Evolutionary conservation across 2,888 invertebrate genomes (phyloP).

Genomic region (Cataglyphis livida): DNA sequence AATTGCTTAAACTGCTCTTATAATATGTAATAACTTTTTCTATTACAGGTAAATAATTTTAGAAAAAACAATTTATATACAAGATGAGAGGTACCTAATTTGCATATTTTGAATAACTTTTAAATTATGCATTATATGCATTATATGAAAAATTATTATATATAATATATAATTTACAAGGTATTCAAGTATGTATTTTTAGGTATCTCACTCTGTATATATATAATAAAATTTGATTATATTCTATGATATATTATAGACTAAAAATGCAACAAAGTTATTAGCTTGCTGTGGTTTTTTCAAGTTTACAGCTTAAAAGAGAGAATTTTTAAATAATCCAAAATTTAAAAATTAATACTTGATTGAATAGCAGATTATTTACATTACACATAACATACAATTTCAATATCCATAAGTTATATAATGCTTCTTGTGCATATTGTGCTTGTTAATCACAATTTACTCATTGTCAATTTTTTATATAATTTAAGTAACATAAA

Average conservation of each 20-base stretch:
- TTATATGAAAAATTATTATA: background rate
- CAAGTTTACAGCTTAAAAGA: slow-evolving; percentile 65
- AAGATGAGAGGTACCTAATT: too few species aligned
- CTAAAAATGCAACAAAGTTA: slow-evolving; percentile 47
- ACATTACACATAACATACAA: slow-evolving; percentile 31
- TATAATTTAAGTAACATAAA: slow-evolving; percentile 24
- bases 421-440: slow-evolving; percentile 66
- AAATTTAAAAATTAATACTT: slow-evolving; percentile 10
- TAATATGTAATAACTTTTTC: background rate
- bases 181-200: background rate
- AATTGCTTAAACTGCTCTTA: background rate
- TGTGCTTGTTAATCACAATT: slow-evolving; percentile 46
- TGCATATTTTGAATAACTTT: background rate
- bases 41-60: background rate
- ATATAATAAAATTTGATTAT: slow-evolving; percentile 10
- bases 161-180: background rate
- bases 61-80: background rate
- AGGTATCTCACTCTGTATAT: background rate
- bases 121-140: background rate
- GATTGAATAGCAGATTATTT: slow-evolving; percentile 17
- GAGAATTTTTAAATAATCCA: slow-evolving; percentile 51
- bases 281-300: slow-evolving; percentile 13
- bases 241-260: slow-evolving; percentile 6
- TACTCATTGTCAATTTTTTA: slow-evolving; percentile 6
- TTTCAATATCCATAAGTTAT: slow-evolving; percentile 31